Conservation (phyloP, 2,888 invertebrate species). For the Clivina fossor region DNA sequence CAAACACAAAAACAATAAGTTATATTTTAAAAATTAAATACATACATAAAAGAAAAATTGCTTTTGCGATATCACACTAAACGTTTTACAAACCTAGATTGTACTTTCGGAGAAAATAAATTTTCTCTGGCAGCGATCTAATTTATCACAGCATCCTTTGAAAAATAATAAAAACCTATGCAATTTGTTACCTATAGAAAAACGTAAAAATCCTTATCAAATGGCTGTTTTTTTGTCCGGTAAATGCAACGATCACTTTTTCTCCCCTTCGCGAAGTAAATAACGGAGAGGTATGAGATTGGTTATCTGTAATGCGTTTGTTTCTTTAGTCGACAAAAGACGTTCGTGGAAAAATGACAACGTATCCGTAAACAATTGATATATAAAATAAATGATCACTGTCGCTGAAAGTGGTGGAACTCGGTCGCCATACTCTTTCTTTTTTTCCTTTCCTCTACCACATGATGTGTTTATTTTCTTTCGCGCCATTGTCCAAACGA, state of each 20-base stretch:
- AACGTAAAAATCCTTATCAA: not conserved
- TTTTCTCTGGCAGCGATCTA: too few species aligned
- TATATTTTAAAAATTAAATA: too few species aligned
- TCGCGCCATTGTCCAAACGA: constrained; percentile 10
- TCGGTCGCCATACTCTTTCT: too few species aligned
- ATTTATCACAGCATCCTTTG: too few species aligned
- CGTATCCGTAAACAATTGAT: constrained; percentile 13
- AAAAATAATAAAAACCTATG: not conserved
- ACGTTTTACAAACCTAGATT: too few species aligned
- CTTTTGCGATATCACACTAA: too few species aligned
- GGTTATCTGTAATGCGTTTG: constrained; percentile 11
- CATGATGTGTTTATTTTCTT: constrained; percentile 16
- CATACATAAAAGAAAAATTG: too few species aligned
- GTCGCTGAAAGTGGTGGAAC: not conserved
- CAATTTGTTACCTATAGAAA: not conserved
- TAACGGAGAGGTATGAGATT: too few species aligned
- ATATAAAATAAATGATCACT: constrained; percentile 20
- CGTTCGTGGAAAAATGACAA: constrained; percentile 2
- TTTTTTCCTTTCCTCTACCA: too few species aligned
- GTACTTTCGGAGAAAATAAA: too few species aligned
- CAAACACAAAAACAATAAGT: too few species aligned
- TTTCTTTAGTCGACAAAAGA: not conserved
- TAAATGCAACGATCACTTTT: constrained; percentile 1
- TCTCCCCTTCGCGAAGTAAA: too few species aligned
- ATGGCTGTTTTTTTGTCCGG: constrained; percentile 1